A percentile compares a stretch with the other conserved stretches of the same genome.
Conservation (phyloP, 2,888 invertebrate genomes). For the Cheilosia variabilis region DNA sequence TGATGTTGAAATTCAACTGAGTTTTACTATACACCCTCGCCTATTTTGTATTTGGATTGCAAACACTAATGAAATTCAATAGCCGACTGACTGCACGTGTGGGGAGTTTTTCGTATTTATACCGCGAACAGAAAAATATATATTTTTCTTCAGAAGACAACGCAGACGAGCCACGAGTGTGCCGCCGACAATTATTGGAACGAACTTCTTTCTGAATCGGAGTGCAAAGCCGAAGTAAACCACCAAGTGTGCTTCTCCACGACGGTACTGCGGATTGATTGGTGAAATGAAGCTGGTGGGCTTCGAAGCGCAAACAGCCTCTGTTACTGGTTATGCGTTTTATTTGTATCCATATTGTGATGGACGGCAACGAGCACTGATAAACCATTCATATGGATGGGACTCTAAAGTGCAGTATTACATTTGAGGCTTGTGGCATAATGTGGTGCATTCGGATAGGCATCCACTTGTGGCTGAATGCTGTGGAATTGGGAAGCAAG, state of each 20-base stretch:
- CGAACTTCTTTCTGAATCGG: slow-evolving; percentile 69
- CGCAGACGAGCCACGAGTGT: slow-evolving; percentile 23
- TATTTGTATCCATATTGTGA: slow-evolving; percentile 23
- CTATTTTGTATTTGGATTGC: slow-evolving; percentile 37
- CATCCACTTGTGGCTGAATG: slow-evolving; percentile 38
- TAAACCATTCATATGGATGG: slow-evolving; percentile 50
- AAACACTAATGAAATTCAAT: slow-evolving; percentile 74
- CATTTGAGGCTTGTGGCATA: slow-evolving; percentile 38
- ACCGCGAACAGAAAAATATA: slow-evolving; percentile 35
- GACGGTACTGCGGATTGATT: slow-evolving; percentile 31
- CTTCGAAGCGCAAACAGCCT: slow-evolving; percentile 53
- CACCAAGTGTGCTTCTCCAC: slow-evolving; percentile 49
- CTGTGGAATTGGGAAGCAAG: slow-evolving; percentile 23
- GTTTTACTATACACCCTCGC: slow-evolving; percentile 3
- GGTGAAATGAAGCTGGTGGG: slow-evolving; percentile 28
- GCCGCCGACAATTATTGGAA: slow-evolving; percentile 51
- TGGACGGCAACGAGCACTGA: slow-evolving; percentile 30
- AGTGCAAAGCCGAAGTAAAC: slow-evolving; percentile 60
- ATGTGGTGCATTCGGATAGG: slow-evolving; percentile 27
- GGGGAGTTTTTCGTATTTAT: slow-evolving; percentile 71
- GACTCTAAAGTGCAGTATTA: slow-evolving; percentile 47
- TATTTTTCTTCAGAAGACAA: slow-evolving; percentile 36
- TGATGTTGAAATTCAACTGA: slow-evolving; percentile 1
- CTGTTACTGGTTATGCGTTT: slow-evolving; percentile 32
- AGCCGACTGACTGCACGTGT: slow-evolving; percentile 72